A percentile compares a stretch with the other conserved stretches of the same genome.
phyloP scores from a whole-genome alignment of 2,797 vertebrate species.

The Cheracebus regulus region DNA sequence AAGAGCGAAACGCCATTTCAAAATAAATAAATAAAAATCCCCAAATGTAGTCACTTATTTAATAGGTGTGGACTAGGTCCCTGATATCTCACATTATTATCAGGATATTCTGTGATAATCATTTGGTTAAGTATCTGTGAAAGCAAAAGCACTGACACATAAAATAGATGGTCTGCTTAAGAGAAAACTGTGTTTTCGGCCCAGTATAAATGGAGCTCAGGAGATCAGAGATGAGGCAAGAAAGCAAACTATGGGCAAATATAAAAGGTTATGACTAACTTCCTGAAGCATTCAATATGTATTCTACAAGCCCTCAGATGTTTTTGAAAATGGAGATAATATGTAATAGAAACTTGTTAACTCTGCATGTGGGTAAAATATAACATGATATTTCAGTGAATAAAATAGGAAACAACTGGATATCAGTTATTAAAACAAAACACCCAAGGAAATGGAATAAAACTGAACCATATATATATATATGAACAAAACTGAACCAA shows the following conservation, averaged over 20 bases:
- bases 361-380: neutral
- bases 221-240: neutral
- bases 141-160: neutral
- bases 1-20: neutral
- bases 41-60: neutral
- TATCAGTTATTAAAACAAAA: conserved; percentile 31
- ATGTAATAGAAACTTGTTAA: neutral
- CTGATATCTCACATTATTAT: neutral
- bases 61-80: neutral
- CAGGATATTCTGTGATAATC: neutral
- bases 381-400: neutral
- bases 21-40: neutral
- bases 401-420: neutral
- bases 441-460: neutral
- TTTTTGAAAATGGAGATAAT: neutral
- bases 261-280: neutral
- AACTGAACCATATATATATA: neutral
- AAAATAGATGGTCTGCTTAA: neutral
- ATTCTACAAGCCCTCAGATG: neutral
- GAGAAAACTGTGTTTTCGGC: neutral
- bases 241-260: neutral
- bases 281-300: neutral
- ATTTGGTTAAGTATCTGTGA: neutral
- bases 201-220: neutral
- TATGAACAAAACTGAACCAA: neutral